Conservation (phyloP, 1,140 invertebrate genomes). For the Drosophila rhopaloa region DNA sequence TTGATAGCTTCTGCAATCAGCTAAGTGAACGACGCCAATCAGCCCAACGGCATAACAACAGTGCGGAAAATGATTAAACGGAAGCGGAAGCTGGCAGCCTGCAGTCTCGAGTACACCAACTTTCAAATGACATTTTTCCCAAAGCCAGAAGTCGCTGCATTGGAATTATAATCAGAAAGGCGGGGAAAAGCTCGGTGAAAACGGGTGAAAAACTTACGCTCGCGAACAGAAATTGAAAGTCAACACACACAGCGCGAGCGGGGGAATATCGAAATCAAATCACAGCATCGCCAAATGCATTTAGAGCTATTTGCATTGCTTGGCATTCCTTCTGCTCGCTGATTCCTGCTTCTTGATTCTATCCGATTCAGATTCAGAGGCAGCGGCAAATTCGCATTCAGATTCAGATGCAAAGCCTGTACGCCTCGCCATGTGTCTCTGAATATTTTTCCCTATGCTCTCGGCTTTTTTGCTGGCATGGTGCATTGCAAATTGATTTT, state of each 20-base stretch:
- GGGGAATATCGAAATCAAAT: conserved; percentile 73
- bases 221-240: conserved; percentile 76
- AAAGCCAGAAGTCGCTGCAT: conserved; percentile 36
- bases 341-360: conserved; percentile 46
- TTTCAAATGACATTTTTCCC: conserved; percentile 32
- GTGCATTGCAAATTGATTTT: conserved; percentile 75
- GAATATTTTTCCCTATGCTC: conserved; percentile 32
- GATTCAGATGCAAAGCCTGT: conserved; percentile 42
- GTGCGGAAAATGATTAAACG: conserved; percentile 45
- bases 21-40: conserved; percentile 44
- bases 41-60: conserved; percentile 36
- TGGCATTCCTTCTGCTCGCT: conserved; percentile 60
- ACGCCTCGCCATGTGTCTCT: conserved; percentile 71
- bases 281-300: conserved; percentile 77
- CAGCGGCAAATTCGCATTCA: conserved; percentile 9
- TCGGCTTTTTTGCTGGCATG: conserved; percentile 19
- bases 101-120: conserved; percentile 15
- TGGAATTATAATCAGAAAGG: conserved; percentile 64
- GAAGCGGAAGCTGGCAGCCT: conserved; percentile 35
- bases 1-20: conserved; percentile 55
- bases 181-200: not conserved
- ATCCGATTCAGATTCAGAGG: conserved; percentile 35
- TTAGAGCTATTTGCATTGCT: conserved; percentile 78
- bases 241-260: conserved; percentile 39
- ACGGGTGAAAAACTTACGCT: conserved; percentile 24